phyloP scores from a whole-genome alignment of 1,140 invertebrate genomes.

The Cotesia vestalis region DNA sequence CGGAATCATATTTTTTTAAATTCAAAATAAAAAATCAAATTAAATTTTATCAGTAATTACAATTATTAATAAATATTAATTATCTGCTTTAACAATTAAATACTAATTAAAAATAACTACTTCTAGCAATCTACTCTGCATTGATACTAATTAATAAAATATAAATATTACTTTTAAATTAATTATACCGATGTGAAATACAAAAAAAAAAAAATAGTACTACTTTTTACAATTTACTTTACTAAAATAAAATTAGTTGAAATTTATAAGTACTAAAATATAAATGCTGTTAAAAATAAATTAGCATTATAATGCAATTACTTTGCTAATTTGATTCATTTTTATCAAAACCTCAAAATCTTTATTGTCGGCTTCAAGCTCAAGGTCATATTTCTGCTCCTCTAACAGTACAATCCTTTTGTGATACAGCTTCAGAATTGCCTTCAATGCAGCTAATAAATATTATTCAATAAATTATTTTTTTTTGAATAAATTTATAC shows the following conservation, averaged over 20 bases:
- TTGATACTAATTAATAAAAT: neutral
- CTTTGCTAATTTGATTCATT: constrained; percentile 12
- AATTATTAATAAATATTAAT: neutral
- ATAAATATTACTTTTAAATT: neutral
- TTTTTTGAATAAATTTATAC: neutral
- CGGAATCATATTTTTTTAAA: too few species aligned
- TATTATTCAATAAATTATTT: constrained; percentile 44
- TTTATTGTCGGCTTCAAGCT: constrained; percentile 92
- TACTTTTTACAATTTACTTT: neutral
- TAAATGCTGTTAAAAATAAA: too few species aligned
- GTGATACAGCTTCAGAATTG: constrained; percentile 87
- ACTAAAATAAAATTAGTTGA: constrained; percentile 22
- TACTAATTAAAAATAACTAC: too few species aligned
- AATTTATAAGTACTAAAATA: neutral
- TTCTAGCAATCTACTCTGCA: too few species aligned
- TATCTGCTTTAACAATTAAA: too few species aligned
- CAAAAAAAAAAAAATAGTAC: too few species aligned
- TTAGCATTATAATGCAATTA: constrained; percentile 6
- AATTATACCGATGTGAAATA: too few species aligned
- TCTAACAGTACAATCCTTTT: constrained; percentile 87
- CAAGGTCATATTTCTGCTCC: constrained; percentile 96
- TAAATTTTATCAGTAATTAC: too few species aligned
- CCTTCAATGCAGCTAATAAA: constrained; percentile 81
- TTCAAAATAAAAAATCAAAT: neutral
- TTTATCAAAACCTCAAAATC: constrained; percentile 79